Evolutionary conservation across 2,888 invertebrate genomes (phyloP), one percentile per base, ranked within the genome.

Genomic region (Drosophila testacea): DNA sequence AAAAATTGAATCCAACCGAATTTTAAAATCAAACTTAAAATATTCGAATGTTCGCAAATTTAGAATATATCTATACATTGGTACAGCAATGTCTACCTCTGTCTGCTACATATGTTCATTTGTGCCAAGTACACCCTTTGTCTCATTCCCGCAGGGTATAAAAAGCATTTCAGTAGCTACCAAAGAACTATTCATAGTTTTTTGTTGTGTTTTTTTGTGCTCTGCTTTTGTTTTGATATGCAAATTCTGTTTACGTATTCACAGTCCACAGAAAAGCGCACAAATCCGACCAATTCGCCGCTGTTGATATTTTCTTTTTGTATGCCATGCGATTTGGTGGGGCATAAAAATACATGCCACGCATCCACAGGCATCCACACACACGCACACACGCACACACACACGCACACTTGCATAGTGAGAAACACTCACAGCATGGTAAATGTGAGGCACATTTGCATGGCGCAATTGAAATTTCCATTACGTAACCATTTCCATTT

Each of bases 151-250:
- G 50, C n/a, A 11, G 22, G 22, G 48, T 7, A 47, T 41, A n/a
- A 22, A 13, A 48, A 10, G 13, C 36, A 27, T 2, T 48, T 38
- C 16, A 4, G 11, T 6, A 28, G 36, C 22, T 36, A 39, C 51
- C 41, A 46, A 60, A 63, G 39, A 47, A 16, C 64, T 65, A 77
- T 65, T 65, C 32, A 76, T 56, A 59, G 64, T 38, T 36, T 36
- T 64, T 42, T 46, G 2, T 36, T 56, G 13, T 28, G 55, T 44
- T 44, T 56, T 51, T 51, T 27, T 46, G 28, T 46, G 54, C 6
- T 48, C 7, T 46, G 28, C 57, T 71, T 87, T 71, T 85, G 88
- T 89, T 88, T 85, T 89, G 88, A 77, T 89, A 57, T 48, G 66
- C 69, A 71, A 69, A 72, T 88, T 89, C 77, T 77, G 74, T 86